A percentile compares a stretch with the other conserved stretches of the same genome.
phyloP scores from a whole-genome alignment of 2,888 invertebrate genomes.

The Spodoptera littoralis region DNA sequence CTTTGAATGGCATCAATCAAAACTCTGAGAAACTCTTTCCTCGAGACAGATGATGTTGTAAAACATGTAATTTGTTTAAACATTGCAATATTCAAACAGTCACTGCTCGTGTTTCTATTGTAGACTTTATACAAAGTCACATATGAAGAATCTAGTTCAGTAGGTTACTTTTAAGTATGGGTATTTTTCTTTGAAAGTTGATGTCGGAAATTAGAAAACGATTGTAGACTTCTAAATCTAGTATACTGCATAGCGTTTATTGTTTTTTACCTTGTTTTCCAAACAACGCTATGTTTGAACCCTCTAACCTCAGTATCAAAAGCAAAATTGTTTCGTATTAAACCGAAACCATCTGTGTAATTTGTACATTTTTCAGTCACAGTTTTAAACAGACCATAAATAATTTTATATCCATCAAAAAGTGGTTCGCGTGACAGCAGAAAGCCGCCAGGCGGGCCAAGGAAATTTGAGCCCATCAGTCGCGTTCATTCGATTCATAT shows the following conservation, averaged over 20 bases:
- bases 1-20: conserved; percentile 59
- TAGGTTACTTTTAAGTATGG: too few species aligned
- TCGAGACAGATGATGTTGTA: conserved; percentile 40
- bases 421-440: conserved; percentile 81
- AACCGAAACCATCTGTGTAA: conserved; percentile 46
- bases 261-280: too few species aligned
- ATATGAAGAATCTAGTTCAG: too few species aligned
- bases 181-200: too few species aligned
- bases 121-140: too few species aligned
- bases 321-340: conserved; percentile 13
- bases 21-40: conserved; percentile 49
- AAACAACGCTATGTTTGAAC: too few species aligned
- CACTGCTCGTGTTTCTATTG: background rate
- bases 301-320: conserved; percentile 1
- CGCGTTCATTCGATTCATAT: conserved; percentile 85
- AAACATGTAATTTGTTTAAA: conserved; percentile 45
- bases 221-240: too few species aligned
- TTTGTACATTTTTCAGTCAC: conserved; percentile 53
- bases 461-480: conserved; percentile 84
- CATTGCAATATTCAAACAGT: conserved; percentile 39
- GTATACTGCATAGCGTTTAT: too few species aligned
- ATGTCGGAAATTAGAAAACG: too few species aligned
- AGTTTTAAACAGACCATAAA: conserved; percentile 66
- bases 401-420: conserved; percentile 79
- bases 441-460: conserved; percentile 71